phyloP scores from a whole-genome alignment of 2,113 vertebrate genomes.

The Xenus cinereus region DNA sequence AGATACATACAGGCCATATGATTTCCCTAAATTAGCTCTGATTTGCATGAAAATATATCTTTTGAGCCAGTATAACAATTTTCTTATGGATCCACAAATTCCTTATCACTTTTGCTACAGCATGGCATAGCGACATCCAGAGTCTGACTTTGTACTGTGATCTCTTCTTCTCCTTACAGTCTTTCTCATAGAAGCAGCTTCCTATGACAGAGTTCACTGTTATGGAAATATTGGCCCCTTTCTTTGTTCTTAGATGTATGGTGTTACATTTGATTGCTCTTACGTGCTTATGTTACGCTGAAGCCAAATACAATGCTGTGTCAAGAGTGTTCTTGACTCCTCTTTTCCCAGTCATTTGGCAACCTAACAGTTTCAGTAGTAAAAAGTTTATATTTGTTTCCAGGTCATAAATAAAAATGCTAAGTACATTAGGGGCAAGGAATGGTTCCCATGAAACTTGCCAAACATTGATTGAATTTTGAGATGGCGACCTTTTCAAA shows the following conservation, averaged over 20 bases:
- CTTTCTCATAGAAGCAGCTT: not conserved
- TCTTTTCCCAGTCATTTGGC: not conserved
- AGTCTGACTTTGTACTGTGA: not conserved
- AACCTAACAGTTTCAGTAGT: not conserved
- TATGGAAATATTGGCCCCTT: not conserved
- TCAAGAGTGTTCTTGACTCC: not conserved
- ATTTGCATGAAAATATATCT: not conserved
- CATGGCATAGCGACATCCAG: not conserved
- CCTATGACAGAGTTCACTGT: not conserved
- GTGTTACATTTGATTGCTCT: not conserved
- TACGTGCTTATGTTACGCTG: not conserved
- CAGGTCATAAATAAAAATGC: not conserved
- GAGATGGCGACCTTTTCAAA: not conserved
- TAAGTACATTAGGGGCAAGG: not conserved
- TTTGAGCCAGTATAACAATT: not conserved
- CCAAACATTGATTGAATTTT: not conserved
- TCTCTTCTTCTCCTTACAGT: not conserved
- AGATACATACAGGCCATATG: not conserved
- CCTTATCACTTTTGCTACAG: not conserved
- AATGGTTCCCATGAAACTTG: not conserved
- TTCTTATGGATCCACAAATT: not conserved
- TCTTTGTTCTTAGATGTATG: not conserved
- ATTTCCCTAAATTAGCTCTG: not conserved
- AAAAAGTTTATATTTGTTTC: not conserved
- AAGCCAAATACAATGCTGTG: not conserved